These are phyloP conservation scores for Picus viridis DNA, from an alignment of 2,797 vertebrate genomes.

Conservation along the genomic window DNA sequence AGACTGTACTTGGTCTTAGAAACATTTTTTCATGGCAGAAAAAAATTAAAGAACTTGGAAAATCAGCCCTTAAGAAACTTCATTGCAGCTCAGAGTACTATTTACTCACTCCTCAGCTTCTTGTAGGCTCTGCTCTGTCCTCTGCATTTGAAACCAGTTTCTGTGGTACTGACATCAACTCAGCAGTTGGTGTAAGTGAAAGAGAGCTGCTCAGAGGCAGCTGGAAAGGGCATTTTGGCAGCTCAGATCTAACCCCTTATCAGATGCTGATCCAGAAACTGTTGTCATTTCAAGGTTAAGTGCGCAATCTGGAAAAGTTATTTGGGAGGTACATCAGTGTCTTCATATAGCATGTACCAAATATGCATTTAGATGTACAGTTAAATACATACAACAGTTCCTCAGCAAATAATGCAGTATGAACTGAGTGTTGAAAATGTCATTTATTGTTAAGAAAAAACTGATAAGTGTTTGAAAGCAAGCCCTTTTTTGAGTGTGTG, in stretches of 20 bases:
- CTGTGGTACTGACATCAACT: not conserved
- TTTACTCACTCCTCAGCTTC: not conserved
- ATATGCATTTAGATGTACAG: not conserved
- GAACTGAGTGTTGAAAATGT: not conserved
- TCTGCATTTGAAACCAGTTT: not conserved
- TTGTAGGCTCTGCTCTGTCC: not conserved
- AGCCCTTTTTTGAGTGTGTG: not conserved
- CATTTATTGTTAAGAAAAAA: not conserved
- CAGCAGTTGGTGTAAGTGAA: not conserved
- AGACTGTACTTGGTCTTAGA: not conserved
- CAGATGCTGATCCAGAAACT: constrained; percentile 33
- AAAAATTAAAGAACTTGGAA: not conserved
- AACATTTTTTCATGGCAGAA: not conserved
- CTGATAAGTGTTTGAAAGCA: not conserved
- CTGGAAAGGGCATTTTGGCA: constrained; percentile 35
- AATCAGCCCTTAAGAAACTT: not conserved
- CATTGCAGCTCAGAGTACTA: not conserved
- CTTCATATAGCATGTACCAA: not conserved
- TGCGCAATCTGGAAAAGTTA: constrained; percentile 7
- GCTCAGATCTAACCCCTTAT: not conserved
- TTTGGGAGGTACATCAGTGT: not conserved
- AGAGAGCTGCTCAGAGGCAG: constrained; percentile 20
- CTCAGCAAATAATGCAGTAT: not conserved
- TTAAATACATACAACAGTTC: not conserved
- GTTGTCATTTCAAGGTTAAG: constrained; percentile 58